Evolutionary conservation across 2,888 invertebrate species (phyloP).

Genomic region (Xestoiulus laeticollis): DNA sequence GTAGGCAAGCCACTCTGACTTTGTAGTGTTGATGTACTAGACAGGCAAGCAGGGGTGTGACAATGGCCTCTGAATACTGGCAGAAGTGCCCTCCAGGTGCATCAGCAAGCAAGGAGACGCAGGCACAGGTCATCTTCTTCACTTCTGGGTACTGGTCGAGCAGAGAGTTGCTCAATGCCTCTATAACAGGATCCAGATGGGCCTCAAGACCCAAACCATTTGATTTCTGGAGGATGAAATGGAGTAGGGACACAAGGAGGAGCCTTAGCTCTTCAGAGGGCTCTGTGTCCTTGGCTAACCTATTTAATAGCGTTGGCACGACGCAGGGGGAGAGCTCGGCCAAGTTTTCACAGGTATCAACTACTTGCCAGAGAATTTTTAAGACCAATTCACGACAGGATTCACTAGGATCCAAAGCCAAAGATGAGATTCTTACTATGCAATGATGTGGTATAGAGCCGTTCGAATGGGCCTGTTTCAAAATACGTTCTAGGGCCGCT

Average conservation of each 20-base stretch:
- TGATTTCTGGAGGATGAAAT: neutral
- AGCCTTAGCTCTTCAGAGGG: conserved; percentile 29
- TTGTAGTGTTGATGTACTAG: conserved; percentile 2
- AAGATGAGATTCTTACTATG: too few species aligned
- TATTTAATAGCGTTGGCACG: too few species aligned
- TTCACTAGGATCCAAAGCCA: too few species aligned
- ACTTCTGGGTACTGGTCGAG: conserved; percentile 28
- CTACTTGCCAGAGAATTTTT: too few species aligned
- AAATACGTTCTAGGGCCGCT: too few species aligned
- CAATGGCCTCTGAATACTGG: neutral
- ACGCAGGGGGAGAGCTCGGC: too few species aligned
- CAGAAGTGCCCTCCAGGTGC: neutral
- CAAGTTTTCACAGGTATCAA: too few species aligned
- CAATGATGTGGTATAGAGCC: too few species aligned
- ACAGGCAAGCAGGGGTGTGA: neutral
- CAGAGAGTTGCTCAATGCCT: neutral
- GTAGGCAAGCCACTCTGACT: conserved; percentile 1
- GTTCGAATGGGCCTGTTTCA: too few species aligned
- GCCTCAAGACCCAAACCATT: neutral
- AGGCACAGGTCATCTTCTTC: conserved; percentile 23
- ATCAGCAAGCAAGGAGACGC: neutral
- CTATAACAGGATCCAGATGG: neutral
- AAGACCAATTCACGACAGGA: too few species aligned
- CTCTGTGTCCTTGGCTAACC: too few species aligned
- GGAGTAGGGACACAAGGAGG: neutral